These are phyloP conservation scores for Fragum whitleyi DNA, from an alignment of 2,888 invertebrate species.

Conservation along the genomic window DNA sequence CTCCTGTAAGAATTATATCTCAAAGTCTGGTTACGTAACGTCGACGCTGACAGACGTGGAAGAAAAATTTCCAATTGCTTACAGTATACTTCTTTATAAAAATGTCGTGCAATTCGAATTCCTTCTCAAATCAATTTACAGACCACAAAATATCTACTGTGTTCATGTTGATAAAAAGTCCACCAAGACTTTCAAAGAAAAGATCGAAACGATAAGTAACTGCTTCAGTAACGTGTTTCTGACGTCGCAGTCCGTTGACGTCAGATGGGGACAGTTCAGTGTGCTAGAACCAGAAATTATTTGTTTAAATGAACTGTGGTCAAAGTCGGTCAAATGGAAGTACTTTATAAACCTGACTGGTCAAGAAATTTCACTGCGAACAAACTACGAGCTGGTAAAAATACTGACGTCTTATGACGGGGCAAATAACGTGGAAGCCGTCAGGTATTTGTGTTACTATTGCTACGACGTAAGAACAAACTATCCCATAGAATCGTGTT, in stretches of 20 bases:
- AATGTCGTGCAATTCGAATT: not conserved
- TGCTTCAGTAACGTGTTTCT: conserved; percentile 14
- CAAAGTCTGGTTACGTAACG: conserved; percentile 3
- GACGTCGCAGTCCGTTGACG: not conserved
- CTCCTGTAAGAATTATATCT: not conserved
- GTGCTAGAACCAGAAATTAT: not conserved
- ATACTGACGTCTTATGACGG: conserved; percentile 14
- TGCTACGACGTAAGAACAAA: no score
- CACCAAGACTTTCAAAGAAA: not conserved
- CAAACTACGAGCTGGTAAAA: conserved; percentile 16
- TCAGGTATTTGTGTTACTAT: not conserved
- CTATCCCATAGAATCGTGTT: not conserved
- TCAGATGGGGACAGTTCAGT: not conserved
- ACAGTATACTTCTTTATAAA: conserved; percentile 9
- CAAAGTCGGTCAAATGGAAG: not conserved
- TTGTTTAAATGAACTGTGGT: conserved; percentile 6
- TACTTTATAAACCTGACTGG: conserved; percentile 22
- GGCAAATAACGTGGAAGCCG: conserved; percentile 8
- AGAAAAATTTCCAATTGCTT: conserved; percentile 2
- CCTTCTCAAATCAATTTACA: not conserved
- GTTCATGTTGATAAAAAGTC: conserved; percentile 17
- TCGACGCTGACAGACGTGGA: conserved; percentile 4
- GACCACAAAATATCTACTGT: conserved; percentile 16
- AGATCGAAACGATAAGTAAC: not conserved
- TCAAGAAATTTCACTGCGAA: conserved; percentile 10